Evolutionary conservation across 1,140 invertebrate genomes (phyloP), one percentile per base, ranked within the genome.

Genomic region (Pogonomyrmex barbatus): DNA sequence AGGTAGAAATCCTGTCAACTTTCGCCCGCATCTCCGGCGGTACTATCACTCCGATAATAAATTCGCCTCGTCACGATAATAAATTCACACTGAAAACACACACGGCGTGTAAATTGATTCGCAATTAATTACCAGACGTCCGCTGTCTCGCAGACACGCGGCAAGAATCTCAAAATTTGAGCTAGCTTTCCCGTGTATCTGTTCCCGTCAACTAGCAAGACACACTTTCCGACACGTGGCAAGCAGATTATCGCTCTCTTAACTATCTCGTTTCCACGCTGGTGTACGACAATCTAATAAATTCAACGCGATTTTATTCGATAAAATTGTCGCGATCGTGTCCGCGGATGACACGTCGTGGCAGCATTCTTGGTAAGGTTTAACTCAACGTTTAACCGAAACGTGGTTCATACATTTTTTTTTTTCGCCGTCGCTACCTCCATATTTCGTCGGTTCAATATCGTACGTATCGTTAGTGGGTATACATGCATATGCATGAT

Each of bases 401-500:
- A 65, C 39, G 6, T 4, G 47, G 58, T 45, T 77, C 45, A 63
- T 45, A 60, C n/a, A n/a, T n/a, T n/a, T 78, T 85, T 68, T 63
- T 68, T 47, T 68, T 85, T 62, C 47, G n/a, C n/a, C 58, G n/a
- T n/a, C 24, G 54, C 30, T 88, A 77, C 71, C 63, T 58, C 4
- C 45, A 77, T 58, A 83, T 84, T 62, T 45, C 12, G 14, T n/a
- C 30, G 10, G n/a, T 50, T 36, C 63, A 78, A 60, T 82, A 60
- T 85, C 56, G 79, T 50, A 78, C 79, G 52, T 58, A 70, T 14
- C 36, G 79, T 88, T 85, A 60, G 30, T 45, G 54, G 42, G n/a
- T 58, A 42, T 17, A 12, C 65, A 89, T 88, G 78, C 85, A 89
- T 88, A 88, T 89, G 88, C 60, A 89, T 89, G 85, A 82, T 87